Conservation (phyloP, 2,888 invertebrate species). For the Andrena haemorrhoa region DNA sequence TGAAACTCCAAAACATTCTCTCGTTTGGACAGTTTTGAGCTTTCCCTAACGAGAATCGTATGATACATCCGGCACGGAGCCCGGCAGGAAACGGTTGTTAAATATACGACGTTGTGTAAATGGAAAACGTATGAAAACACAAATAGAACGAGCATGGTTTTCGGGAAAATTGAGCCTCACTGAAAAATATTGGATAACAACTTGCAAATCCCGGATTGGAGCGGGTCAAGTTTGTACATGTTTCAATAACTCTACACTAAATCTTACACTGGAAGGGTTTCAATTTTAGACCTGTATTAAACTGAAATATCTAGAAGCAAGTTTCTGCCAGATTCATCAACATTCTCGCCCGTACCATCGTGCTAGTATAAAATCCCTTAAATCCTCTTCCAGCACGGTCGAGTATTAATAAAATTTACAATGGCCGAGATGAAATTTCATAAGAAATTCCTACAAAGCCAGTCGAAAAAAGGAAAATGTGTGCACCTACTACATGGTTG, state of each 20-base stretch:
- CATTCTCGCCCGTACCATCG: too few relatives aligned
- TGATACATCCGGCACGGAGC: constrained; percentile 1
- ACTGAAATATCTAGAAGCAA: neutral
- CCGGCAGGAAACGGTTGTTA: constrained; percentile 24
- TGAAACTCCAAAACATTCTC: constrained; percentile 2
- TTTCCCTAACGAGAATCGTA: constrained; percentile 33
- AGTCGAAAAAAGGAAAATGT: too few relatives aligned
- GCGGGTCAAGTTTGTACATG: neutral
- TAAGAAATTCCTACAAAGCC: too few relatives aligned
- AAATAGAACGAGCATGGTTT: constrained; percentile 16
- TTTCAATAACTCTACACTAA: too few relatives aligned
- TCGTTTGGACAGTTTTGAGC: constrained; percentile 28
- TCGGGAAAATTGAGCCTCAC: neutral
- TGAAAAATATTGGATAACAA: constrained; percentile 30
- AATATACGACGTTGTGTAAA: constrained; percentile 27
- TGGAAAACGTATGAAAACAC: constrained; percentile 23
- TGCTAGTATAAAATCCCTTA: too few relatives aligned
- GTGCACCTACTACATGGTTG: too few relatives aligned
- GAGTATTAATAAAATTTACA: too few relatives aligned
- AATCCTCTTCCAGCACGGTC: too few relatives aligned
- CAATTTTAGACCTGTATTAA: neutral
- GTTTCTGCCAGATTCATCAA: too few relatives aligned
- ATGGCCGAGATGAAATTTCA: too few relatives aligned
- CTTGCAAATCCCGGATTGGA: neutral
- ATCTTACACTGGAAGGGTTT: neutral